Percentiles rank a stretch among this genome's conserved stretches.
phyloP scores from a whole-genome alignment of 2,888 invertebrate genomes.

The Thelaira solivaga region DNA sequence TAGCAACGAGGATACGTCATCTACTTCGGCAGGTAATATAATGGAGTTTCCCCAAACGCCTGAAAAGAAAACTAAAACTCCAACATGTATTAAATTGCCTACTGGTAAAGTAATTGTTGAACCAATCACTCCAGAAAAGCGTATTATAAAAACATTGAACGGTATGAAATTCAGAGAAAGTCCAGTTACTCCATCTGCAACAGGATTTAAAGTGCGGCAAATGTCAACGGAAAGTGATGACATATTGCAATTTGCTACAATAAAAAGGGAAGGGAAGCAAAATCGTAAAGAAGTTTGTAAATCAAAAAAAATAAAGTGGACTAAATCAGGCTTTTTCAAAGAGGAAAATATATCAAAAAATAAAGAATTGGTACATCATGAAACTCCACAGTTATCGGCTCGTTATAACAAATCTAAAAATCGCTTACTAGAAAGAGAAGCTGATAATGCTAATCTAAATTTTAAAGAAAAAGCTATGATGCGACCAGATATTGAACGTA shows the following conservation, averaged over 20 bases:
- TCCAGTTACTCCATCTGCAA: constrained; percentile 66
- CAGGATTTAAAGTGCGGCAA: constrained; percentile 66
- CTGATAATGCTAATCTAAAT: constrained; percentile 3
- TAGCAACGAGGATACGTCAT: constrained; percentile 37
- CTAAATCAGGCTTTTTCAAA: constrained; percentile 65
- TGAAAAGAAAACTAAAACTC: constrained; percentile 45
- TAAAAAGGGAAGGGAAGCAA: constrained; percentile 48
- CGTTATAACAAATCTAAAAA: background rate
- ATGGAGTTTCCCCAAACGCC: constrained; percentile 55
- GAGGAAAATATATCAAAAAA: constrained; percentile 63
- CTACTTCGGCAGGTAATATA: constrained; percentile 67
- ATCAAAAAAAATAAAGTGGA: constrained; percentile 67
- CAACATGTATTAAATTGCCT: constrained; percentile 64
- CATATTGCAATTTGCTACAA: constrained; percentile 19
- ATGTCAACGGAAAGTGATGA: constrained; percentile 60
- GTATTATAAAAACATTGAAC: constrained; percentile 45
- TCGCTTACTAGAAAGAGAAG: background rate
- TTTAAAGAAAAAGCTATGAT: constrained; percentile 66
- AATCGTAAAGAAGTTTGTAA: constrained; percentile 54
- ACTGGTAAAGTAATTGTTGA: constrained; percentile 72
- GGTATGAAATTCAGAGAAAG: constrained; percentile 68
- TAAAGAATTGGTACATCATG: constrained; percentile 32
- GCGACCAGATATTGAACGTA: constrained; percentile 59
- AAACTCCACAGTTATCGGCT: constrained; percentile 56
- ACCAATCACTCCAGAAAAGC: constrained; percentile 68